Evolutionary conservation across 2,888 invertebrate species (phyloP).

Genomic region (Phasia obesa): DNA sequence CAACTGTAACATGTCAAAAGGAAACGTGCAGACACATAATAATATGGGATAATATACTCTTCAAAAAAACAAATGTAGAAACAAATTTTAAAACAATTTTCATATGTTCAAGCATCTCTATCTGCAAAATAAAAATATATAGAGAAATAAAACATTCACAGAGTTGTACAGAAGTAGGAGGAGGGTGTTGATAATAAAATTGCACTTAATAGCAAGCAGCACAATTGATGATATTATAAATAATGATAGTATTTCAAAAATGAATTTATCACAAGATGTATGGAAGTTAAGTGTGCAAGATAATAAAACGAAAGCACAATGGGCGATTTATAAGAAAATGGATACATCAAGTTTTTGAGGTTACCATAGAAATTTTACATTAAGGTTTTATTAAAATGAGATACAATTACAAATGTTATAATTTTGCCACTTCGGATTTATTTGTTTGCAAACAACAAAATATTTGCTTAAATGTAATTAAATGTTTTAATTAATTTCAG

Average conservation of each 20-base stretch:
- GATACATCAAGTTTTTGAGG: too few species aligned
- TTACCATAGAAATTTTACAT: too few species aligned
- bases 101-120: conserved; percentile 46
- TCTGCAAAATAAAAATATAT: too few species aligned
- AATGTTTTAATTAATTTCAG: too few species aligned
- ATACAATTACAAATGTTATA: too few species aligned
- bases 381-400: too few species aligned
- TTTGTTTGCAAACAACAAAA: too few species aligned
- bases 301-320: background rate
- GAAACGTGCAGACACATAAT: conserved; percentile 66
- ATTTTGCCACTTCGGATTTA: too few species aligned
- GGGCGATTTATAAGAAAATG: too few species aligned
- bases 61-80: conserved; percentile 1
- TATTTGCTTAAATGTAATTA: too few species aligned
- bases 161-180: background rate
- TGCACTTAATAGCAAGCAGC: conserved; percentile 51
- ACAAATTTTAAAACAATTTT: conserved; percentile 41
- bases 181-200: conserved; percentile 5
- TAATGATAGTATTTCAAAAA: conserved; percentile 48
- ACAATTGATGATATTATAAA: conserved; percentile 44
- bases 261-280: too few species aligned
- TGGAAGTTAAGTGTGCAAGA: background rate
- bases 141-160: background rate
- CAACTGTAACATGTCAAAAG: too few species aligned
- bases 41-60: conserved; percentile 52